phyloP scores from a whole-genome alignment of 2,113 vertebrate genomes.

The Elgaria multicarinata region DNA sequence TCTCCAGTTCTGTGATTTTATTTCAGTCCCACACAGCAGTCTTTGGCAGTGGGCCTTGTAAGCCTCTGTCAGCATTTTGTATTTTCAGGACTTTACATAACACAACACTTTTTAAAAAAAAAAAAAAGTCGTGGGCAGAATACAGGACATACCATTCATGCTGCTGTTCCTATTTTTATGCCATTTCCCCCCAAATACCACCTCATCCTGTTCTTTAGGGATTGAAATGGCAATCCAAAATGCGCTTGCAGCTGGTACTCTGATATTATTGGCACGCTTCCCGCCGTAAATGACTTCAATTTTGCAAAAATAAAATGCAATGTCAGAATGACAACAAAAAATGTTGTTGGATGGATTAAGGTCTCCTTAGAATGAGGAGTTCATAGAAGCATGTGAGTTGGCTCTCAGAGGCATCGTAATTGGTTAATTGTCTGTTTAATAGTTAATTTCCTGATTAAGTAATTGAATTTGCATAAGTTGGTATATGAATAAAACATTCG shows the following conservation, averaged over 20 bases:
- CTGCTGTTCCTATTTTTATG: neutral
- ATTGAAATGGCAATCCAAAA: neutral
- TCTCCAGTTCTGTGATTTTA: neutral
- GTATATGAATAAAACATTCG: neutral
- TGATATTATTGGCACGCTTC: no score
- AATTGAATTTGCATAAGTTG: neutral
- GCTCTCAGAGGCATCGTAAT: neutral
- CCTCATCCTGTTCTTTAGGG: neutral
- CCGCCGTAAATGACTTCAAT: neutral
- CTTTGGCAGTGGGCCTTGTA: neutral
- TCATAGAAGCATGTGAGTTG: slow-evolving; percentile 54
- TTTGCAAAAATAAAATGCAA: neutral
- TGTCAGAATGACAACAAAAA: neutral
- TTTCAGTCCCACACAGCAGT: neutral
- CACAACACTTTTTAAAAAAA: neutral
- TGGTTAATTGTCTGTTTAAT: neutral
- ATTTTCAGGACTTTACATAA: neutral
- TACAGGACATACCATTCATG: neutral
- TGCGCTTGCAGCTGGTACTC: neutral
- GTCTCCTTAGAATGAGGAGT: slow-evolving; percentile 49
- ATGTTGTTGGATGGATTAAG: neutral
- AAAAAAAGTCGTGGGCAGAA: neutral
- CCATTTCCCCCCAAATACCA: neutral
- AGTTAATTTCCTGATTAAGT: neutral
- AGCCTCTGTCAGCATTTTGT: neutral